These are phyloP conservation scores for Scomber japonicus DNA, from an alignment of 2,113 vertebrate species.

Conservation along the genomic window DNA sequence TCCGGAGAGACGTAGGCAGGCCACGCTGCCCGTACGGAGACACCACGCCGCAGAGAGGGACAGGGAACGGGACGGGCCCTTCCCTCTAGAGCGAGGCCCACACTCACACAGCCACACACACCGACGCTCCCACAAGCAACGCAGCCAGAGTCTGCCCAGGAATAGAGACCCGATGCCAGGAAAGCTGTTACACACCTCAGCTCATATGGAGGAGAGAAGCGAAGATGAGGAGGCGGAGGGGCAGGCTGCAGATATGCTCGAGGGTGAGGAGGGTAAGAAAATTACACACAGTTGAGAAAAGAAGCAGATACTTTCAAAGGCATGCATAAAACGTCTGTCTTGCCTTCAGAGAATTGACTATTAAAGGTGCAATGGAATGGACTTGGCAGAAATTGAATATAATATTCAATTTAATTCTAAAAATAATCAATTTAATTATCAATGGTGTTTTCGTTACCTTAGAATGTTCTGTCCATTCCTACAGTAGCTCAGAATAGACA, in stretches of 20 bases:
- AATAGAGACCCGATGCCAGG: conserved; percentile 87
- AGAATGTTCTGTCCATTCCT: too few species aligned
- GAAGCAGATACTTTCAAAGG: too few species aligned
- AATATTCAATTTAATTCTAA: too few species aligned
- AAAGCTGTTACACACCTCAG: conserved; percentile 72
- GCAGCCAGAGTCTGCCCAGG: conserved; percentile 91
- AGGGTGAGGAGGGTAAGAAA: conserved; percentile 81
- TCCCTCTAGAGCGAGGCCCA: conserved; percentile 88
- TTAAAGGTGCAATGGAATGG: too few species aligned
- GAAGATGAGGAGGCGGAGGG: conserved; percentile 84
- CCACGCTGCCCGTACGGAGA: conserved; percentile 87
- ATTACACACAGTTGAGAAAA: not conserved
- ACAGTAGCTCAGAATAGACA: too few species aligned
- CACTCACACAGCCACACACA: conserved; percentile 76
- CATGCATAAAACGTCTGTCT: not conserved
- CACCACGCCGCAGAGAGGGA: conserved; percentile 86
- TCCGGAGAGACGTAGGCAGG: conserved; percentile 87
- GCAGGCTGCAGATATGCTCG: conserved; percentile 66
- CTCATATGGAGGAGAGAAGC: conserved; percentile 84
- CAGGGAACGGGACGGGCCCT: conserved; percentile 89
- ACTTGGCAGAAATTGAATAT: too few species aligned
- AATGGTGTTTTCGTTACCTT: too few species aligned
- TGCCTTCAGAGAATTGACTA: not conserved
- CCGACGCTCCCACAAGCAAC: conserved; percentile 87
- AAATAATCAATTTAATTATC: too few species aligned